Percentiles rank a stretch among this genome's conserved stretches.
Evolutionary conservation across 2,113 vertebrate genomes (phyloP).

Genomic region (Ageneiosus marmoratus): DNA sequence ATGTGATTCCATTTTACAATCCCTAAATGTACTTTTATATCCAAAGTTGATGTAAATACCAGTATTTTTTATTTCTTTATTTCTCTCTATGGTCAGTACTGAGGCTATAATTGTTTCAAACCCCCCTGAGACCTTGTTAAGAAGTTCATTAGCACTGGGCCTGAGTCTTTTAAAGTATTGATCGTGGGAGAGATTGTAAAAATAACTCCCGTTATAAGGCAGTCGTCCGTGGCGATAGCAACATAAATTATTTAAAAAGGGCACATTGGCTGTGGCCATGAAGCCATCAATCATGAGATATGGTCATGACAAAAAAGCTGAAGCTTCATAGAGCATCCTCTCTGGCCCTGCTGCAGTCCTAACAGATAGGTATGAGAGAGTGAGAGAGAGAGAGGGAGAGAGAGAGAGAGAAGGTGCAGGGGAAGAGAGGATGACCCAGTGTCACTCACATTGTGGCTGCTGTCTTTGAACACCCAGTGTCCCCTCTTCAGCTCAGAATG

Average conservation of each 20-base stretch:
- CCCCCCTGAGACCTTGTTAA: conserved; percentile 74
- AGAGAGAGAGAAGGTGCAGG: background rate
- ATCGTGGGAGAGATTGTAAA: conserved; percentile 95
- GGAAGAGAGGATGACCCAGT: conserved; percentile 84
- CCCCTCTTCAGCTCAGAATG: conserved; percentile 86
- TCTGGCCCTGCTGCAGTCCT: conserved; percentile 93
- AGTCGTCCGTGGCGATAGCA: conserved; percentile 93
- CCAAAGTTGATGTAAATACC: conserved; percentile 27
- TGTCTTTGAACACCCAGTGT: conserved; percentile 88
- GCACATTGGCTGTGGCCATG: conserved; percentile 95
- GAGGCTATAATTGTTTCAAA: conserved; percentile 70
- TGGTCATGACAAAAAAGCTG: conserved; percentile 93
- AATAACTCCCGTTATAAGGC: conserved; percentile 97
- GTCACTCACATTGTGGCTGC: conserved; percentile 95
- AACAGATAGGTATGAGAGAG: conserved; percentile 76
- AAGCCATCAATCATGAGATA: conserved; percentile 99
- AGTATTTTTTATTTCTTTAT: conserved; percentile 7
- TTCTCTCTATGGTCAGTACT: conserved; percentile 56
- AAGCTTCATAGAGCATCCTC: conserved; percentile 88
- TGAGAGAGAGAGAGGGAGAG: conserved; percentile 6
- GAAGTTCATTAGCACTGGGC: conserved; percentile 78
- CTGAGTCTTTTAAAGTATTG: conserved; percentile 94
- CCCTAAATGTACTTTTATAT: conserved; percentile 13
- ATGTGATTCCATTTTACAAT: background rate
- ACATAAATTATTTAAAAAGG: conserved; percentile 99